Base-by-base conservation (phyloP, 2,888 invertebrate species). In the Heterodera filipjevi region DNA sequence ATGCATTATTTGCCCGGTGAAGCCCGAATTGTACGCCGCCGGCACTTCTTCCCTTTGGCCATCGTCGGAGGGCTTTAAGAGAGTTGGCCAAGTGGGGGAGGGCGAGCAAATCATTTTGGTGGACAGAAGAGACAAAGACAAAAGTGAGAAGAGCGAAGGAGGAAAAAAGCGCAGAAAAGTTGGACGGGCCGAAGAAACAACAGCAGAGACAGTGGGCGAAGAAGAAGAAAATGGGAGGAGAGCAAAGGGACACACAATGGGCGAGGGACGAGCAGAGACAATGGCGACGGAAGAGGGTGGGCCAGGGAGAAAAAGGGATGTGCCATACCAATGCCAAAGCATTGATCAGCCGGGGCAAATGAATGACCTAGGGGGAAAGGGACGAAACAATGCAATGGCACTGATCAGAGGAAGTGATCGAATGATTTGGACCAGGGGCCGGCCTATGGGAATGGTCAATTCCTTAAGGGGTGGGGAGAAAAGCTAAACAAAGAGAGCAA, bases 1-100 rank as follows among this genome's bases (percentile, higher is more conserved):
- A n/a, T n/a, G n/a, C n/a, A n/a, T n/a, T n/a, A n/a, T n/a, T n/a
- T n/a, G n/a, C n/a, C n/a, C n/a, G n/a, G 27, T 68, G 32, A 32
- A 68, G 68, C 68, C 68, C 3, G 68, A 68, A 27, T 22, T 68
- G 68, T 68, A 68, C 68, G 68, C 33, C 32, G 14, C 68, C 33
- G 68, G 68, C 68, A 68, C 68, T 68, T 68, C 68, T 6, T 30
- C 68, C 33, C 68, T 59, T 59, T 68, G 68, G 68, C 49, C 19
- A 19, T 14, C 49, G 3, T 14, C 49, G 10, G 49, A 49, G 16
- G 1, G 49, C 16, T 49, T 49, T 49, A 49, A 49, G 19, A 59
- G 59, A 27, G 27, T 8, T 8, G 27, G 10, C 8, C n/a, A 59
- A 27, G 3, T 59, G 27, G 59, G n/a, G 6, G 59, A 59, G 22